Conservation (phyloP, 2,113 vertebrate species). For the Rhipidura dahli region DNA sequence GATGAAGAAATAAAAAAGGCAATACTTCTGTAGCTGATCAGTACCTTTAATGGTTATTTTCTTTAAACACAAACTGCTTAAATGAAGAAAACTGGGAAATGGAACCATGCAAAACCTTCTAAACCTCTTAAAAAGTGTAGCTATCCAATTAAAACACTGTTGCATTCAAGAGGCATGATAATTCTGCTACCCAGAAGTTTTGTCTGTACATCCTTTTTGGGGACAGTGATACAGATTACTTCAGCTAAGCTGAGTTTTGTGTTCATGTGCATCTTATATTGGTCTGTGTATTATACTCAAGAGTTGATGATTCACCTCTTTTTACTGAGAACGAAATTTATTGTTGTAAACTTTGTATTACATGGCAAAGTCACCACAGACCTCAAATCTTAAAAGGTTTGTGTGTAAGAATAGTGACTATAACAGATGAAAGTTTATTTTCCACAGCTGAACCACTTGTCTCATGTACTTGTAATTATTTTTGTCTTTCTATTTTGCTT, state of each 20-base stretch:
- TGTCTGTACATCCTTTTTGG: neutral
- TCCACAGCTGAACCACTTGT: neutral
- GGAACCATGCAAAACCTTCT: neutral
- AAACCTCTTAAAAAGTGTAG: neutral
- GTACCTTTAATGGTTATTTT: neutral
- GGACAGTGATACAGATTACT: neutral
- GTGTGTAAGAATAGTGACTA: neutral
- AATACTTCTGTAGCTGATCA: neutral
- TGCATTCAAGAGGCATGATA: neutral
- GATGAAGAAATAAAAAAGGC: neutral
- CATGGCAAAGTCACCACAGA: neutral
- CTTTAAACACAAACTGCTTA: neutral
- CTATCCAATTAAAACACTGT: neutral
- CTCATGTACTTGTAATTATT: neutral
- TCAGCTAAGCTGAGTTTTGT: fast-evolving
- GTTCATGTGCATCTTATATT: neutral
- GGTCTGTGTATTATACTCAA: neutral
- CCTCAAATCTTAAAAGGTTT: neutral
- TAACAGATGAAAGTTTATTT: neutral
- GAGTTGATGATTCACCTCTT: neutral
- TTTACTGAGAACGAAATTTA: neutral
- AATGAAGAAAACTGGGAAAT: neutral
- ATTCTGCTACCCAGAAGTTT: neutral
- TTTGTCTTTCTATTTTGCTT: neutral
- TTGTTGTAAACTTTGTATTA: neutral